Evolutionary conservation across 2,888 invertebrate genomes (phyloP), one percentile per base, ranked within the genome.

Genomic region (Psylliodes chrysocephalus): DNA sequence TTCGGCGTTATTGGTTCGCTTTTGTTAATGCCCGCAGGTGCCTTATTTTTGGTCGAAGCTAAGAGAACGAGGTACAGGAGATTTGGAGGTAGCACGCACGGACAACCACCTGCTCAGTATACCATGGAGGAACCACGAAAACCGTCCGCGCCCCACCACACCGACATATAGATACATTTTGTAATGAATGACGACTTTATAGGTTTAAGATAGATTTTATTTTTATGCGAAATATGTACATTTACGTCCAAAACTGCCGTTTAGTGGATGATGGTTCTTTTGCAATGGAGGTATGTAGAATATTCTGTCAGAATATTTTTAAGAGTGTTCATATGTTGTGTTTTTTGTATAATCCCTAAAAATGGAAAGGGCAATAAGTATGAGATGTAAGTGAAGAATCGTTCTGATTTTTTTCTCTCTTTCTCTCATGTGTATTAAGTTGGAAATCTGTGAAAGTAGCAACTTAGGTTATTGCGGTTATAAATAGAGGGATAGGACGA

Each of bases 41-140:
- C 90, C 49, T 83, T 96, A 4, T 96, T 93, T 78, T 84, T 95
- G 67, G 88, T 95, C 0, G 95, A 96, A 83, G 94, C 91, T 0
- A 87, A 92, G 71, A 89, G 92, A 35, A 90, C 91, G 60, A 89
- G 88, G 55, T 93, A 92, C 74, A 89, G 91, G 74, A 87, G 87
- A 64, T 84, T 91, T 30, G 89, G 91, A 79, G 89, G 89, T 77
- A 89, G 89, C 60, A 82, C 88, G 5, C 88, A 88, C 59, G 28
- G 46, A 5, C 18, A 56, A 25, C 87, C 89, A 1, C 87, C 89
- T 10, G 88, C 88, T 18, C 83, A 83, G 38, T 91, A 90, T 74
- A 87, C 86, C 42, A 87, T 89, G 85, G 90, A 89, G 65, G 88
- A 89, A 68, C 85, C 42, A 12, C 55, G 55, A 7, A 67, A 67